These are phyloP conservation scores for Mythimna albipuncta DNA, from an alignment of 2,888 invertebrate species.

Conservation along the genomic window DNA sequence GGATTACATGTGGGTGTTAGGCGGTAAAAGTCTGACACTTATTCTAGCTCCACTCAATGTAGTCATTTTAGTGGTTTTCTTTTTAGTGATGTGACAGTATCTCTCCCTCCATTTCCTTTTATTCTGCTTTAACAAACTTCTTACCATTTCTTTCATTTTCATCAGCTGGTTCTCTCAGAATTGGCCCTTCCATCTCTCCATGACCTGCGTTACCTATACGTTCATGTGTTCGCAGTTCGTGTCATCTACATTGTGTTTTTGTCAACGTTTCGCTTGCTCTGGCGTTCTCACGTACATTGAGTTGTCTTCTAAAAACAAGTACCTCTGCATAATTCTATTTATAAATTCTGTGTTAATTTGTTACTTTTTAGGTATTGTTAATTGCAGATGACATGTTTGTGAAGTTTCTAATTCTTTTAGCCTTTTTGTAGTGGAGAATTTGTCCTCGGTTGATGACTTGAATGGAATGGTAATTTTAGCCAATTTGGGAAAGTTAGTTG, in stretches of 20 bases:
- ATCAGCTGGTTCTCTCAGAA: not conserved
- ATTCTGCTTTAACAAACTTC: not conserved
- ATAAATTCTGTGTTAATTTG: slow-evolving; percentile 34
- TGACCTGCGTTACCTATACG: not conserved
- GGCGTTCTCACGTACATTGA: slow-evolving; percentile 46
- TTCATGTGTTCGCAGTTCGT: slow-evolving; percentile 10
- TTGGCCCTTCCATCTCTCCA: not conserved
- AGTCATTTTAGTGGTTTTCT: not conserved
- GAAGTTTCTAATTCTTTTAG: slow-evolving; percentile 23
- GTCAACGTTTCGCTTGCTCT: slow-evolving; percentile 50
- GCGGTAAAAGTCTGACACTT: too few relatives aligned
- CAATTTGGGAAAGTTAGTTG: not conserved
- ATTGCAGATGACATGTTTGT: slow-evolving; percentile 16
- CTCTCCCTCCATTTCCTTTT: too few relatives aligned
- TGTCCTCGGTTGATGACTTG: slow-evolving; percentile 8
- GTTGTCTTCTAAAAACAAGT: slow-evolving; percentile 41
- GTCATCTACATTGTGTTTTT: slow-evolving; percentile 49
- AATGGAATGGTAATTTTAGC: not conserved
- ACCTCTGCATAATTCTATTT: slow-evolving; percentile 6
- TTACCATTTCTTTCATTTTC: not conserved
- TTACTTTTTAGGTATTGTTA: slow-evolving; percentile 37
- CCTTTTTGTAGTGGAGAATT: slow-evolving; percentile 3
- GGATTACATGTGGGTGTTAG: too few relatives aligned
- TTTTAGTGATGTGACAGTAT: too few relatives aligned
- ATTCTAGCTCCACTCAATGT: too few relatives aligned